Base-by-base conservation (phyloP, 37 sponge, comb jelly and placozoan species). In the Ianthella basta region DNA sequence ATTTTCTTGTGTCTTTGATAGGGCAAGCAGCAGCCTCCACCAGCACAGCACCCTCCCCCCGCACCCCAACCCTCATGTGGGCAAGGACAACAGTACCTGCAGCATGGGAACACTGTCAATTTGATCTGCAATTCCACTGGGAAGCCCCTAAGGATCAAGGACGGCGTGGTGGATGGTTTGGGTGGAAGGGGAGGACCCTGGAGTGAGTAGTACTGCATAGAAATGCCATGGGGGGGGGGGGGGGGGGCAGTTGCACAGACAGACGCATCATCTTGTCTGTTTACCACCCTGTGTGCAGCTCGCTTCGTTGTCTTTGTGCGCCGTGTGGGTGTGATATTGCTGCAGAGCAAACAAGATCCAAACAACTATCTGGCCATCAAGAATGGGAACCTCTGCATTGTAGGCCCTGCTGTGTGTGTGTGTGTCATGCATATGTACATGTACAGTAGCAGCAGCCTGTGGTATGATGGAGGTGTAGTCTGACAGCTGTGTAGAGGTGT, bases 271-370 rank as follows among this genome's bases (percentile, higher is more conserved):
- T 19, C 18, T 19, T 25, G n/a, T 61, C 63, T 61, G 25, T 25
- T 27, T 10, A 33, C 37, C 24, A 60, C 21, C 55, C 16, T 44
- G 3, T 44, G 6, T 54, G 30, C 80, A 87, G 91, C 88, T 41
- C 87, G 81, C 81, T 91, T 87, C 78, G 83, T 35, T 3, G 91
- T 91, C 30, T 81, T 79, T 44, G 83, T 83, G 44, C 41, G 85
- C 2, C 83, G 85, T 4, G 81, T 81, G 5, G 91, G 85, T 33
- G 88, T 91, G 35, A 56, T 91, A 6, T 70, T n/a, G 16, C 86
- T 92, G 8, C 93, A 92, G 89, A 88, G 56, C 44, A 87, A 61
- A 24, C 65, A 80, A 32, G 55, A 83, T 6, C 30, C 72, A 0
- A 33, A 80, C 16, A 14, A 55, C 37, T 92, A 83, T 67, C 73